Percentiles rank a stretch among this genome's conserved stretches.
Conservation (phyloP, 2,797 vertebrate genomes). For the Lacerta agilis region DNA sequence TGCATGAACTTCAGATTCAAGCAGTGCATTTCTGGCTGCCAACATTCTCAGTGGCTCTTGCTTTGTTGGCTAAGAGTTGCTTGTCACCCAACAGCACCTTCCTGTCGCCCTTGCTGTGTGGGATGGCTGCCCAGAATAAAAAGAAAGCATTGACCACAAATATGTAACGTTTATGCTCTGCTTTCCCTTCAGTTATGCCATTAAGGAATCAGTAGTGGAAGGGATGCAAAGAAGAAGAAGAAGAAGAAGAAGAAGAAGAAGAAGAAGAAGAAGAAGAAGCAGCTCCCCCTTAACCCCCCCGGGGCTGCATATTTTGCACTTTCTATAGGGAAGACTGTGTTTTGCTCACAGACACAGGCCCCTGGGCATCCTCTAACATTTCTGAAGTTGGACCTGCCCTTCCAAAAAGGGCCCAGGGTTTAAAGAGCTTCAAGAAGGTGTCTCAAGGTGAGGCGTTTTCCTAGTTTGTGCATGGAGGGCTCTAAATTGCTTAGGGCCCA, state of each 20-base stretch:
- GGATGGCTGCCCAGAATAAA: neutral
- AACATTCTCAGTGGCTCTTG: no score
- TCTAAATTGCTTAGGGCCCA: neutral
- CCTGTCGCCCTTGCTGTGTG: neutral
- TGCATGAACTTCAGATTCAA: neutral
- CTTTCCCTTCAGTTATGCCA: neutral
- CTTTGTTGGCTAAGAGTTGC: neutral
- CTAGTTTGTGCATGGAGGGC: neutral
- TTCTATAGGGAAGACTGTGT: no score
- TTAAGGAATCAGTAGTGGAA: neutral
- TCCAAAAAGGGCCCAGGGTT: neutral
- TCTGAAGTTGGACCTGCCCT: neutral
- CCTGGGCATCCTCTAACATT: no score
- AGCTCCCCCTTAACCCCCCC: no score
- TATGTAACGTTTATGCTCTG: neutral
- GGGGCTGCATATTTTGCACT: no score
- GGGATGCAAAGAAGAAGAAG: neutral
- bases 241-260: no score
- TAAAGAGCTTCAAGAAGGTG: neutral
- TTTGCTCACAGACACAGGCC: no score
- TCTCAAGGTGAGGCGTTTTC: neutral
- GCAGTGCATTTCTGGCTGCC: neutral
- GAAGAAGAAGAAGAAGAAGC: no score
- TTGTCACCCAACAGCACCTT: neutral
- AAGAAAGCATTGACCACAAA: neutral